phyloP scores from a whole-genome alignment of 2,888 invertebrate genomes.

The Rhamphomyia laevipes region DNA sequence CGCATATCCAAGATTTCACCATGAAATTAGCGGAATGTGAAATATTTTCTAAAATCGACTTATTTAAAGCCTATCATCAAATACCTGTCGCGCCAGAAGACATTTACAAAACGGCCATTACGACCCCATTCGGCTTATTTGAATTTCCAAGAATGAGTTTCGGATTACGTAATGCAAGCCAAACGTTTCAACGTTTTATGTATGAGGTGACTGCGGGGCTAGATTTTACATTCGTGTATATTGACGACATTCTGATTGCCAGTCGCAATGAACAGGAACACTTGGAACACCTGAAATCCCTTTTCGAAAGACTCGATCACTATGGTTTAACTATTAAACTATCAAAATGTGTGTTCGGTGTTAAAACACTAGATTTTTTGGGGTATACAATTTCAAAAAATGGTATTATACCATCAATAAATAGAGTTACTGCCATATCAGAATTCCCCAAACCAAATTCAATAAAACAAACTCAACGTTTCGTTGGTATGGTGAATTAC shows the following conservation, averaged over 20 bases:
- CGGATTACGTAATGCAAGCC: too few relatives aligned
- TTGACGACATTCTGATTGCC: not conserved
- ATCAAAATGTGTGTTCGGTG: conserved; percentile 2
- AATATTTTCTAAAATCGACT: too few relatives aligned
- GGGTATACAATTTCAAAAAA: not conserved
- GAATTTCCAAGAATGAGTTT: too few relatives aligned
- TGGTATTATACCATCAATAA: not conserved
- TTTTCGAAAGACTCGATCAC: not conserved
- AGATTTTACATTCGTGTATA: not conserved
- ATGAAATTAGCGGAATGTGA: too few relatives aligned
- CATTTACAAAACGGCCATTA: too few relatives aligned
- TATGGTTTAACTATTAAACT: conserved; percentile 1
- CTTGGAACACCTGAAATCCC: not conserved
- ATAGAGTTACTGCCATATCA: too few relatives aligned
- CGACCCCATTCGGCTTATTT: too few relatives aligned
- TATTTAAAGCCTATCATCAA: too few relatives aligned
- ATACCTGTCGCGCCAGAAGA: too few relatives aligned
- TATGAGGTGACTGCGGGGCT: too few relatives aligned
- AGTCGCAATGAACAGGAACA: not conserved
- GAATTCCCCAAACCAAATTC: not conserved
- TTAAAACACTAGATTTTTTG: conserved; percentile 1
- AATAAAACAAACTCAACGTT: conserved; percentile 2
- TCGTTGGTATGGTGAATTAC: conserved; percentile 7
- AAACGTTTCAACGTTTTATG: too few relatives aligned
- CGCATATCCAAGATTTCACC: too few relatives aligned